phyloP scores from a whole-genome alignment of 2,113 vertebrate genomes.

The Athene cunicularia region DNA sequence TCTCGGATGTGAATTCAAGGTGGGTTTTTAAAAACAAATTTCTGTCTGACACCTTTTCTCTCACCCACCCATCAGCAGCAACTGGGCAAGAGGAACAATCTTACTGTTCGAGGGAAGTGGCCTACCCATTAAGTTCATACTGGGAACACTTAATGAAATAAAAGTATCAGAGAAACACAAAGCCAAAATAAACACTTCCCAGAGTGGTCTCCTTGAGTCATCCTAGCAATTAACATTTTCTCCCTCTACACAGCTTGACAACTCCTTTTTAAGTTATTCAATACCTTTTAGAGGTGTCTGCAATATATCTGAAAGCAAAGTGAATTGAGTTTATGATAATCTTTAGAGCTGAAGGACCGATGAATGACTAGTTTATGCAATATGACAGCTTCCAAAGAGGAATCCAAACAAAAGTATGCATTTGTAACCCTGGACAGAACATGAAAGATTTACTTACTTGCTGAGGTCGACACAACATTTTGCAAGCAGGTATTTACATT shows the following conservation, averaged over 20 bases:
- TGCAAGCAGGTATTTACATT: constrained; percentile 95
- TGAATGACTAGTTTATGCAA: background rate
- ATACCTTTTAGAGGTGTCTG: background rate
- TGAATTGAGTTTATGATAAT: background rate
- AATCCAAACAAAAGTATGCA: background rate
- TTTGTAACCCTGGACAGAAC: background rate
- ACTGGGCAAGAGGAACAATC: background rate
- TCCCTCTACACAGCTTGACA: background rate
- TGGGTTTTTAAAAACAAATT: background rate
- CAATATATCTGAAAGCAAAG: constrained; percentile 14
- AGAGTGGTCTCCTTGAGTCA: background rate
- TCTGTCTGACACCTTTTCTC: background rate
- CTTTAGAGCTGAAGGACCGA: background rate
- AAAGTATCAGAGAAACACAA: background rate
- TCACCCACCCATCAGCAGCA: background rate
- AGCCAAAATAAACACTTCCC: background rate
- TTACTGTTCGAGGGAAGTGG: background rate
- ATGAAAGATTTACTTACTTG: constrained; percentile 84
- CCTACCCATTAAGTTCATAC: background rate
- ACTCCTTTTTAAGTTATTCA: background rate
- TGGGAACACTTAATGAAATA: background rate
- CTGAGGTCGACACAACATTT: constrained; percentile 97
- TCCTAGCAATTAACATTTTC: background rate
- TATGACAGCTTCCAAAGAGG: background rate
- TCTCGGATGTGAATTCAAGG: background rate